Evolutionary conservation across 2,888 invertebrate genomes (phyloP).

Genomic region (Tenthredo mesomela): DNA sequence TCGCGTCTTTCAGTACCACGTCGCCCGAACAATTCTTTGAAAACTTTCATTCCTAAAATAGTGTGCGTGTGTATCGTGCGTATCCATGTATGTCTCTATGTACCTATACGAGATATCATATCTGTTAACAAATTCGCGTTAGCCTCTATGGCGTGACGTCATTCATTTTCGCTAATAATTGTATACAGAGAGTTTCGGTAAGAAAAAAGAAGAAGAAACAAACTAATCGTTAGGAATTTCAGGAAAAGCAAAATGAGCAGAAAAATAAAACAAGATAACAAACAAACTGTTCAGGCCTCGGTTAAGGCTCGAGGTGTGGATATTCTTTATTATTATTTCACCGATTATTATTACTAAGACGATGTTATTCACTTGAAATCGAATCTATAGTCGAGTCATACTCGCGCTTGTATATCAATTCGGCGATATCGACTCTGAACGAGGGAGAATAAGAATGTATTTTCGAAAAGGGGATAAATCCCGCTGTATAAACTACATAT

Average conservation of each 20-base stretch:
- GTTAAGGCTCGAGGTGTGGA: neutral
- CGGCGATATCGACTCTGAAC: neutral
- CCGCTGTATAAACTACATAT: no score
- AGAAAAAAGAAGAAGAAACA: neutral
- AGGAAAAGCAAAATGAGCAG: neutral
- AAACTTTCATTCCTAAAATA: constrained; percentile 41
- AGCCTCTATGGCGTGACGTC: neutral
- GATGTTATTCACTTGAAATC: neutral
- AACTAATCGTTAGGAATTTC: neutral
- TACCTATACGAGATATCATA: neutral
- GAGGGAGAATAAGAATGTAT: no score
- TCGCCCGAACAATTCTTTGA: constrained; percentile 2
- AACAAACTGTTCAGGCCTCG: neutral
- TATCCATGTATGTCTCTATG: neutral
- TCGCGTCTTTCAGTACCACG: neutral
- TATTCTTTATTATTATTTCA: neutral
- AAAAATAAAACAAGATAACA: neutral
- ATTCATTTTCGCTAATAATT: neutral
- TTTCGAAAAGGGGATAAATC: no score
- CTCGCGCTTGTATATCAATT: neutral
- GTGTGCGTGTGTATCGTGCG: neutral
- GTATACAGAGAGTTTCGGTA: neutral
- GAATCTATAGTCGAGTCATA: neutral
- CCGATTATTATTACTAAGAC: neutral
- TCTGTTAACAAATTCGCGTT: neutral